Conservation (phyloP, 2,113 vertebrate species). For the Hoplias malabaricus region DNA sequence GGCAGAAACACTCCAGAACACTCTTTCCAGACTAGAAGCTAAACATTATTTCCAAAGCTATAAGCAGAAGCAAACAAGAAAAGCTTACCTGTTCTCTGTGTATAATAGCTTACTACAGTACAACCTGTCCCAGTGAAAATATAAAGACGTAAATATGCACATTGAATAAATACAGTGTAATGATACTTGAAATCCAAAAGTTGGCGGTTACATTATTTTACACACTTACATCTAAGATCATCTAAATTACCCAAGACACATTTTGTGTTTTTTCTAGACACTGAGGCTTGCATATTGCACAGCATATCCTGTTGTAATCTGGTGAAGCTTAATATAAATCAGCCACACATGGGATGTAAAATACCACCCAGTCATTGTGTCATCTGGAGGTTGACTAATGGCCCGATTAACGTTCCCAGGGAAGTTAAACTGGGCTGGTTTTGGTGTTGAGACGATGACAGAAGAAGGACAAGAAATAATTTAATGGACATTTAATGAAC, state of each 20-base stretch:
- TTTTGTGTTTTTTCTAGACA: neutral
- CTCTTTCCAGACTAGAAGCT: constrained; percentile 44
- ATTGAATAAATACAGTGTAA: neutral
- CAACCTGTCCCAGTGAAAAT: neutral
- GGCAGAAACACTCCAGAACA: constrained; percentile 44
- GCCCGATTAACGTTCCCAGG: neutral
- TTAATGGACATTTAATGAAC: too few species aligned
- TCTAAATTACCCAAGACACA: too few species aligned
- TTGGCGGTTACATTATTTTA: neutral
- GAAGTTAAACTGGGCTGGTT: neutral
- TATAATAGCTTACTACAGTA: neutral
- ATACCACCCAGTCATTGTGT: neutral
- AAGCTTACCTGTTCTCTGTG: constrained; percentile 10
- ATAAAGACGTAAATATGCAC: neutral
- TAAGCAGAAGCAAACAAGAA: neutral
- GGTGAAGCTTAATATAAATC: too few species aligned
- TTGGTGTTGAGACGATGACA: constrained; percentile 1
- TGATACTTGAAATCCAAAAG: neutral
- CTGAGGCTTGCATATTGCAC: too few species aligned
- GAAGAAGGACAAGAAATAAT: neutral
- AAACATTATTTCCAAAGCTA: constrained; percentile 26
- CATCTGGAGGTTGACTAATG: neutral
- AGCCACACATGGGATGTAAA: neutral
- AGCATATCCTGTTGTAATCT: too few species aligned
- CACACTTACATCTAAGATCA: neutral